Conservation (phyloP, 2,888 invertebrate genomes). For the Spilosoma lubricipeda region DNA sequence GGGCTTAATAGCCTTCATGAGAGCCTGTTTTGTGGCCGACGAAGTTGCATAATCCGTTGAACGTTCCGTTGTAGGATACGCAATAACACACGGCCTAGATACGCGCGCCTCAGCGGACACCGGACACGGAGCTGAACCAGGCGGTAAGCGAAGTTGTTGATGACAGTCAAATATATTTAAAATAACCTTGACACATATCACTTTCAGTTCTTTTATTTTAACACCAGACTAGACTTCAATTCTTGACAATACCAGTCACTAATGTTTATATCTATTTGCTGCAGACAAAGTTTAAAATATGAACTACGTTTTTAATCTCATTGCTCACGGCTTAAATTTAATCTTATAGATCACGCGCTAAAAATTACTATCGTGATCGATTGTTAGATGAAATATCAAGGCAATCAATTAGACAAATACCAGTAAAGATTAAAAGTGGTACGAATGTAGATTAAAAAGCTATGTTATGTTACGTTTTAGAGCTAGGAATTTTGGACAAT, state of each 20-base stretch:
- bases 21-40: too few species aligned
- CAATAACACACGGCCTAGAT: too few species aligned
- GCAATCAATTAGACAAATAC: not conserved
- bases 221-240: not conserved
- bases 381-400: slow-evolving; percentile 10
- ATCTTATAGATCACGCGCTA: not conserved
- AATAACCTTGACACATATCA: slow-evolving; percentile 2
- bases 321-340: not conserved
- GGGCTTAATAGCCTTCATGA: too few species aligned
- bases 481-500: not conserved
- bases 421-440: not conserved
- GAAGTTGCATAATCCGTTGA: too few species aligned
- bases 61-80: too few species aligned
- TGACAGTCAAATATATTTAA: not conserved
- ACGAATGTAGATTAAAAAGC: not conserved
- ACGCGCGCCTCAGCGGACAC: too few species aligned
- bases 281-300: not conserved
- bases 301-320: not conserved
- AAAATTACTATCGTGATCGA: slow-evolving; percentile 6
- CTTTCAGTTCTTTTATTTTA: not conserved
- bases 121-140: too few species aligned
- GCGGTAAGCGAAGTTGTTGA: too few species aligned
- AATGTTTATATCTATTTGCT: not conserved
- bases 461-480: not conserved
- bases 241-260: not conserved